Percentiles rank a stretch among this genome's conserved stretches.
phyloP scores from a whole-genome alignment of 2,797 vertebrate species.

The Tympanoctomys barrerae region DNA sequence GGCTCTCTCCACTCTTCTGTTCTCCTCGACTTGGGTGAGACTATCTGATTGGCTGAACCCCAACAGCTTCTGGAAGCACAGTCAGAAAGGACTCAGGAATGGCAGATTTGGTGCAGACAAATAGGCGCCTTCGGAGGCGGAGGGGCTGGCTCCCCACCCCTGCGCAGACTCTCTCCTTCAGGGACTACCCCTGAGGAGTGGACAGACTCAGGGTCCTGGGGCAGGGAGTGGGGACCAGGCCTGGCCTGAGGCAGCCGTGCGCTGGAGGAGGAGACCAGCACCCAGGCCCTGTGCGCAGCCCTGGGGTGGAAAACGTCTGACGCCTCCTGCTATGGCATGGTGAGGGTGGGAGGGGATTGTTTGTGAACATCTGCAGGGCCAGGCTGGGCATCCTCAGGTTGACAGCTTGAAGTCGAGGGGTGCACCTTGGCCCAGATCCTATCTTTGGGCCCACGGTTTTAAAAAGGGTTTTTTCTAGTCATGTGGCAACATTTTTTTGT shows the following conservation, averaged over 20 bases:
- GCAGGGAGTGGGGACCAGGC: not conserved
- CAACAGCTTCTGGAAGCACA: not conserved
- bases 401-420: not conserved
- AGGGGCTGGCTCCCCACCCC: too few species aligned
- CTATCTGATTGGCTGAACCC: not conserved
- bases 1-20: not conserved
- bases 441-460: not conserved
- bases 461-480: not conserved
- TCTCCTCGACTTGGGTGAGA: not conserved
- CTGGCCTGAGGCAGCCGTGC: not conserved
- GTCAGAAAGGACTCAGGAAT: not conserved
- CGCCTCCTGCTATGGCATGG: not conserved
- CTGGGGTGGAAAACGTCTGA: not conserved
- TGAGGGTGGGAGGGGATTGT: not conserved
- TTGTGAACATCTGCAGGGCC: not conserved
- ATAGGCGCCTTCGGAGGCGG: not conserved
- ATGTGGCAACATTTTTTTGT: constrained; percentile 2
- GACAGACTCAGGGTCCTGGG: too few species aligned
- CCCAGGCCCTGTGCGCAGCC: not conserved
- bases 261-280: not conserved
- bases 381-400: not conserved
- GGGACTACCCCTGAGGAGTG: not conserved
- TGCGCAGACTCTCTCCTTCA: not conserved
- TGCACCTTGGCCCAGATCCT: not conserved
- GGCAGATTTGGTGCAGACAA: not conserved